These are phyloP conservation scores for Chrysolina oricalcia DNA, from an alignment of 2,888 invertebrate genomes.

Conservation along the genomic window DNA sequence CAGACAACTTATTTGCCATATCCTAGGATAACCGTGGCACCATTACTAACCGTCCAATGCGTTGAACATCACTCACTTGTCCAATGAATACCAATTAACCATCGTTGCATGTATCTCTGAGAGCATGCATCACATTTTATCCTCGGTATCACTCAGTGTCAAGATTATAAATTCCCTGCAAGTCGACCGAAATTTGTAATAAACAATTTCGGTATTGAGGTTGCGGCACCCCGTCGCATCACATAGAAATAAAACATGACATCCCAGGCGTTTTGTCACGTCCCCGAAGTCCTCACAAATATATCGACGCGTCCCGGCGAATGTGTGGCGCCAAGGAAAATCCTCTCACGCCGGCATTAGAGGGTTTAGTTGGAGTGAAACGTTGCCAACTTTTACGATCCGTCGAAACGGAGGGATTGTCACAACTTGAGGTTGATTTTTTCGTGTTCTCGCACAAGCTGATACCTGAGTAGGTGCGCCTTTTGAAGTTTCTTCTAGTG, in stretches of 20 bases:
- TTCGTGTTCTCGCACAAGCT: neutral
- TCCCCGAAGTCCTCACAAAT: constrained; percentile 35
- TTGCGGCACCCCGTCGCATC: constrained; percentile 19
- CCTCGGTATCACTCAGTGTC: neutral
- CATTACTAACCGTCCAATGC: too few relatives aligned
- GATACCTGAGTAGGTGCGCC: neutral
- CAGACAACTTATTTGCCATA: too few relatives aligned
- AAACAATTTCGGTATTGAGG: constrained; percentile 7
- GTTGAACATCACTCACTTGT: too few relatives aligned
- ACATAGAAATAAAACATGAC: constrained; percentile 37
- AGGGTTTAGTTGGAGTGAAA: constrained; percentile 20
- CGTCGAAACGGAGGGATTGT: constrained; percentile 3
- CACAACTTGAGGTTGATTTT: neutral
- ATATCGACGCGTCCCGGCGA: constrained; percentile 22
- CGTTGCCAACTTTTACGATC: constrained; percentile 28
- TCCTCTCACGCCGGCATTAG: constrained; percentile 17
- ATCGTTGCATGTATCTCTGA: too few relatives aligned
- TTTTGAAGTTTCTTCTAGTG: neutral
- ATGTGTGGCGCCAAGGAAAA: constrained; percentile 23
- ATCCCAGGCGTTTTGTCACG: constrained; percentile 41
- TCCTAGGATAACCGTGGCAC: too few relatives aligned
- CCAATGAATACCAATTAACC: too few relatives aligned
- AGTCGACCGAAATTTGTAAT: neutral
- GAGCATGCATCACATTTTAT: neutral
- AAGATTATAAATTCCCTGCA: neutral